Conservation (phyloP, 1,140 invertebrate genomes). For the Danaus plexippus region DNA sequence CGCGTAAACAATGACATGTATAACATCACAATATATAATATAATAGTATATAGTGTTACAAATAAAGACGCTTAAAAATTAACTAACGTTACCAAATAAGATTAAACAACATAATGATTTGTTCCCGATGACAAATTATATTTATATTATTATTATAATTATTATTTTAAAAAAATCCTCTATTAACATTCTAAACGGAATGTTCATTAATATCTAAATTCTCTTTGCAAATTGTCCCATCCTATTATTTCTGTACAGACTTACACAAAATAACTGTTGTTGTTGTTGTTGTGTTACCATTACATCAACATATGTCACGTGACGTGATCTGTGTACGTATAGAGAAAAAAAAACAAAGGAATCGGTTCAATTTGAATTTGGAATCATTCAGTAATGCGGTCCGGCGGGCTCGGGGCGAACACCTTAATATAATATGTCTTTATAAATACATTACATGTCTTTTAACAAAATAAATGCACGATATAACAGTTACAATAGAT, state of each 20-base stretch:
- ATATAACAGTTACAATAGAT: conserved; percentile 45
- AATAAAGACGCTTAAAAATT: conserved; percentile 70
- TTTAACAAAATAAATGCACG: conserved; percentile 58
- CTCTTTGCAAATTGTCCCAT: conserved; percentile 71
- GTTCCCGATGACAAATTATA: conserved; percentile 68
- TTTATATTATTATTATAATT: conserved; percentile 48
- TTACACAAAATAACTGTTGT: conserved; percentile 67
- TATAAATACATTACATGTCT: conserved; percentile 39
- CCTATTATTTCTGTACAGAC: conserved; percentile 69
- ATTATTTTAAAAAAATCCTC: conserved; percentile 57
- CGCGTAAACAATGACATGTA: conserved; percentile 67
- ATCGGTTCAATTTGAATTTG: conserved; percentile 27
- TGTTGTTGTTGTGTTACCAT: conserved; percentile 22
- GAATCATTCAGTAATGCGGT: conserved; percentile 54
- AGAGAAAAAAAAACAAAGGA: conserved; percentile 27
- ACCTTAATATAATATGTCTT: conserved; percentile 36
- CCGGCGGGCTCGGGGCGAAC: conserved; percentile 46
- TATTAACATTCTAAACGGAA: conserved; percentile 71
- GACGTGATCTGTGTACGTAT: conserved; percentile 56
- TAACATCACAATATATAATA: conserved; percentile 67
- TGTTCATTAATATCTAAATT: conserved; percentile 69
- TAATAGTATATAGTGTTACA: conserved; percentile 62
- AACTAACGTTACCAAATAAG: conserved; percentile 71
- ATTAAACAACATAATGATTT: conserved; percentile 72
- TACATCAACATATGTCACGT: conserved; percentile 63